These are phyloP conservation scores for Dryas iulia DNA, from an alignment of 1,140 invertebrate genomes.

Conservation along the genomic window DNA sequence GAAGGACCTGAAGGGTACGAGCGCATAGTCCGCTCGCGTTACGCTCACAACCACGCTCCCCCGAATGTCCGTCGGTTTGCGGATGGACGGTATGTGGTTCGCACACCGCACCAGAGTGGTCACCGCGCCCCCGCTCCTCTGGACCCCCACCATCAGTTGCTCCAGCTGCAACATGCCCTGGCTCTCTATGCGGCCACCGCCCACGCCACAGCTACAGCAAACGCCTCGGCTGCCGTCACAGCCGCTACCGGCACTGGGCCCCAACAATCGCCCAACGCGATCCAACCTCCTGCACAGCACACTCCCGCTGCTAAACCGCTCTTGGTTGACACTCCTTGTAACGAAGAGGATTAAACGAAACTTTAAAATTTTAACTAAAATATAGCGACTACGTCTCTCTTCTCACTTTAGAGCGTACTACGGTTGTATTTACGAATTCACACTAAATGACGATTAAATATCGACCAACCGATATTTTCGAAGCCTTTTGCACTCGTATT, in stretches of 20 bases:
- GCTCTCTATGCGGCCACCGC: constrained; percentile 71
- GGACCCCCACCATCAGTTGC: constrained; percentile 69
- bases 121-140: constrained; percentile 69
- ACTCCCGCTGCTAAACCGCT: constrained; percentile 58
- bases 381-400: constrained; percentile 24
- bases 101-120: constrained; percentile 72
- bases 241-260: constrained; percentile 43
- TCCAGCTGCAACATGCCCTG: constrained; percentile 70
- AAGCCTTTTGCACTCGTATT: constrained; percentile 63
- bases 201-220: constrained; percentile 58
- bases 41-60: constrained; percentile 71
- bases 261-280: constrained; percentile 54
- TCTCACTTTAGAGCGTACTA: constrained; percentile 18
- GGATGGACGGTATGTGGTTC: constrained; percentile 73
- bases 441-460: constrained; percentile 30
- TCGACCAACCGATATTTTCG: constrained; percentile 60
- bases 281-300: constrained; percentile 50
- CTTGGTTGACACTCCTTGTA: constrained; percentile 69
- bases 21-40: constrained; percentile 71
- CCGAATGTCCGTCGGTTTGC: constrained; percentile 74
- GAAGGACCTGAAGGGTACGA: constrained; percentile 73
- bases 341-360: constrained; percentile 64
- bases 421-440: constrained; percentile 26
- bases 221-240: constrained; percentile 43
- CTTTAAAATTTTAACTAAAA: neutral